Conservation (phyloP, 2,113 vertebrate genomes). For the Phaetusa simplex region DNA sequence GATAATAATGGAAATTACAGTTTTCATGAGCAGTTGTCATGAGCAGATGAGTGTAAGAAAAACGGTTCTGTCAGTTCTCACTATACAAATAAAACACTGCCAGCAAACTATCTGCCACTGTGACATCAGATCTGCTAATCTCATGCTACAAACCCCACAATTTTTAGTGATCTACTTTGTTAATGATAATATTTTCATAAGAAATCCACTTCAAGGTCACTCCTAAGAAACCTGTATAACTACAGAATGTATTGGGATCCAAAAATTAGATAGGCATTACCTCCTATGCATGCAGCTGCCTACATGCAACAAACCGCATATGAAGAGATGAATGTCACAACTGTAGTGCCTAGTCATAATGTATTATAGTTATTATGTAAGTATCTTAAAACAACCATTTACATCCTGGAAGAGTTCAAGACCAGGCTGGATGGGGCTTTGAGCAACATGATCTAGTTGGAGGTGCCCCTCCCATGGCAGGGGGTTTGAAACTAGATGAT, state of each 20-base stretch:
- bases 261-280: not conserved
- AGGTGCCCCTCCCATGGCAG: not conserved
- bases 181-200: not conserved
- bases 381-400: not conserved
- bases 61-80: not conserved
- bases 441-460: not conserved
- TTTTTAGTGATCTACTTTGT: not conserved
- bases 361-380: not conserved
- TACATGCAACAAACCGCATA: not conserved
- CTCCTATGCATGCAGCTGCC: not conserved
- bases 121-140: not conserved
- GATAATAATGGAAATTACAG: not conserved
- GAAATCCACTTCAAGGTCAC: not conserved
- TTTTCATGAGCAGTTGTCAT: not conserved
- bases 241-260: not conserved
- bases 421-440: not conserved
- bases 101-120: not conserved
- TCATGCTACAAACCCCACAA: not conserved
- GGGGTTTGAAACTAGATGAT: not conserved
- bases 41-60: not conserved
- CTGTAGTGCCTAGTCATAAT: not conserved
- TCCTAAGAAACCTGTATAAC: not conserved
- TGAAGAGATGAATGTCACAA: not conserved
- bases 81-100: not conserved
- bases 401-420: not conserved